These are phyloP conservation scores for Podarcis raffonei DNA, from an alignment of 2,113 vertebrate species.

Conservation along the genomic window DNA sequence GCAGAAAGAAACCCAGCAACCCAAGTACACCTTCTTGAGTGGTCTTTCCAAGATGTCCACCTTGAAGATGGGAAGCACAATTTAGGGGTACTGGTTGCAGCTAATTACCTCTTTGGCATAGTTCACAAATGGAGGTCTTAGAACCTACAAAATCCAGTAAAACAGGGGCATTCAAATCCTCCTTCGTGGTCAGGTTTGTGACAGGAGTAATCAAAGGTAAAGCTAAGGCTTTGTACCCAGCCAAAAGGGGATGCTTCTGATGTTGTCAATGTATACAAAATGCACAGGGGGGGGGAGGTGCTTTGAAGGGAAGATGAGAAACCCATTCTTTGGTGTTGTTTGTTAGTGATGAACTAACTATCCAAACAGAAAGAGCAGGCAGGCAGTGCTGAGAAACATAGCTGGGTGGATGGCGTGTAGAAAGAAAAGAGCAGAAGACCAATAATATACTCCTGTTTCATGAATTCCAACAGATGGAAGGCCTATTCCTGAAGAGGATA, in stretches of 20 bases:
- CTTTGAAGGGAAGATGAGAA: background rate
- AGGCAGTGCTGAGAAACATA: no score
- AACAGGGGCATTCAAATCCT: background rate
- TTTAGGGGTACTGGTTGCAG: background rate
- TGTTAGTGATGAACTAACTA: background rate
- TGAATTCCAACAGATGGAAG: background rate
- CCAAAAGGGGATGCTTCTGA: background rate
- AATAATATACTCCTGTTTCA: background rate
- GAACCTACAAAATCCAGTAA: background rate
- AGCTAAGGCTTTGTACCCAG: background rate
- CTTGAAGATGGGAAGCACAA: background rate
- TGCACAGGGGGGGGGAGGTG: background rate
- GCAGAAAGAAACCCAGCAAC: background rate
- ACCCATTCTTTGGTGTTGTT: background rate
- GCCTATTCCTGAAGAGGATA: background rate
- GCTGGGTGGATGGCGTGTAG: background rate
- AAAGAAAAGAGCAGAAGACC: background rate
- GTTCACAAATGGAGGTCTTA: background rate
- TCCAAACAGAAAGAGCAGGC: background rate
- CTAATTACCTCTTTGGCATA: background rate
- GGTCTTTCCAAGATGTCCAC: background rate
- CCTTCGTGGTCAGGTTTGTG: background rate
- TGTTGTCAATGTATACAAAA: background rate
- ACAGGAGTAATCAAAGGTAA: background rate
- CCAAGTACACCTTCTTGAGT: background rate